Percentiles rank a stretch among this genome's conserved stretches.
Evolutionary conservation across 2,113 vertebrate genomes (phyloP).

Genomic region (Ifrita kowaldi): DNA sequence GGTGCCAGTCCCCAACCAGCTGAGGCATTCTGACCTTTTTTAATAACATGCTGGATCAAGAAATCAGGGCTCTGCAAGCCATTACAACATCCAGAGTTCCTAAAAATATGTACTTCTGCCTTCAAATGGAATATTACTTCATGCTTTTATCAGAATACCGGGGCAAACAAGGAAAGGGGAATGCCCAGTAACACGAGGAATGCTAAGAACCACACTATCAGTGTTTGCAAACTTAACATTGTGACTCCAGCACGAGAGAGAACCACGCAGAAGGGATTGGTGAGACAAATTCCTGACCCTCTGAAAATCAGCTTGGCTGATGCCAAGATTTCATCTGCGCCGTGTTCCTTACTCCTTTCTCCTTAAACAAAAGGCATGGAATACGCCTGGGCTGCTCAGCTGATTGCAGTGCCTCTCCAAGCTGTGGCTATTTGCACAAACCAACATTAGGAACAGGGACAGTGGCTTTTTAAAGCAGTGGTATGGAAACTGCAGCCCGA

Average conservation of each 20-base stretch:
- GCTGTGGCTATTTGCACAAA: background rate
- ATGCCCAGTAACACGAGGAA: background rate
- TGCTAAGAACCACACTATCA: background rate
- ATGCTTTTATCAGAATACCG: background rate
- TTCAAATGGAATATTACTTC: background rate
- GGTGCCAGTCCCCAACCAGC: background rate
- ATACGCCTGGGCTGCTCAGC: rapidly evolving
- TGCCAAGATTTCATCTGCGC: rapidly evolving
- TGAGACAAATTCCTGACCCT: background rate
- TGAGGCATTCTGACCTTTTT: background rate
- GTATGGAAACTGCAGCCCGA: background rate
- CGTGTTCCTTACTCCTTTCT: background rate
- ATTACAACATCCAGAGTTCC: background rate
- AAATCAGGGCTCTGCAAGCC: background rate
- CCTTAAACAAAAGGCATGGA: background rate
- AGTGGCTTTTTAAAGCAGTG: background rate
- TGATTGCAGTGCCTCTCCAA: background rate
- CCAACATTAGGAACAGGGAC: background rate
- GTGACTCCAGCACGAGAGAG: background rate
- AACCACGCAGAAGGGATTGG: background rate
- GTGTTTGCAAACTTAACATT: background rate
- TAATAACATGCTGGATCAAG: background rate
- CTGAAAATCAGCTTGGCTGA: background rate
- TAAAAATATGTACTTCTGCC: background rate
- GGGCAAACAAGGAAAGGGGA: background rate